These are phyloP conservation scores for Trichomalopsis sarcophagae DNA, from an alignment of 1,140 invertebrate species.

Conservation along the genomic window DNA sequence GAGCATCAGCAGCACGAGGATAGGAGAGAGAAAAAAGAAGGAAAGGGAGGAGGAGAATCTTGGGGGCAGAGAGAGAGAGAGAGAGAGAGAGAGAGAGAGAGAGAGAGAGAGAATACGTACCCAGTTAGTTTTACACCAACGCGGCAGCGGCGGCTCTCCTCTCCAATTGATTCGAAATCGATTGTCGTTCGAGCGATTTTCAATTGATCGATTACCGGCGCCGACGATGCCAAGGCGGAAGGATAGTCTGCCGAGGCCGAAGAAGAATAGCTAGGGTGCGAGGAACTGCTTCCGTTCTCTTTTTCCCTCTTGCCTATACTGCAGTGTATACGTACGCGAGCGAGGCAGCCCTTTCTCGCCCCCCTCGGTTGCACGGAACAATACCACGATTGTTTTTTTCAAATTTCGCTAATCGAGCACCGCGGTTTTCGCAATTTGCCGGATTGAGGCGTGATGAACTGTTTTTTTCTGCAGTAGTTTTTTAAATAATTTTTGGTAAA, in stretches of 20 bases:
- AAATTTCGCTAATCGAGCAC: background rate
- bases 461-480: background rate
- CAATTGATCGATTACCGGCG: slow-evolving; percentile 69
- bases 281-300: background rate
- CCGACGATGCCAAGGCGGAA: slow-evolving; percentile 38
- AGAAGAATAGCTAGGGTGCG: slow-evolving; percentile 27
- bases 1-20: background rate
- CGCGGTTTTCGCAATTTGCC: background rate
- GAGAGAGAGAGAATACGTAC: slow-evolving; percentile 65
- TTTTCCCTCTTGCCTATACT: background rate
- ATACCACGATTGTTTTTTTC: background rate
- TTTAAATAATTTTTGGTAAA: too few species aligned
- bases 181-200: slow-evolving; percentile 72
- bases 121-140: slow-evolving; percentile 72
- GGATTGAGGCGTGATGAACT: background rate
- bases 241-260: slow-evolving; percentile 40
- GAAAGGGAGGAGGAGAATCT: slow-evolving; percentile 28
- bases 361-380: background rate
- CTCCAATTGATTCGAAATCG: slow-evolving; percentile 72
- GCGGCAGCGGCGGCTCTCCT: slow-evolving; percentile 51
- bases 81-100: slow-evolving; percentile 52
- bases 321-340: background rate
- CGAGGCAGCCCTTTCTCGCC: background rate
- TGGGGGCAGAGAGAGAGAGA: slow-evolving; percentile 52
- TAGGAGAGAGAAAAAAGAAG: background rate